Percentiles rank a stretch among this genome's conserved stretches.
Conservation (phyloP, 2,888 invertebrate genomes). For the Fabriciana adippe region DNA sequence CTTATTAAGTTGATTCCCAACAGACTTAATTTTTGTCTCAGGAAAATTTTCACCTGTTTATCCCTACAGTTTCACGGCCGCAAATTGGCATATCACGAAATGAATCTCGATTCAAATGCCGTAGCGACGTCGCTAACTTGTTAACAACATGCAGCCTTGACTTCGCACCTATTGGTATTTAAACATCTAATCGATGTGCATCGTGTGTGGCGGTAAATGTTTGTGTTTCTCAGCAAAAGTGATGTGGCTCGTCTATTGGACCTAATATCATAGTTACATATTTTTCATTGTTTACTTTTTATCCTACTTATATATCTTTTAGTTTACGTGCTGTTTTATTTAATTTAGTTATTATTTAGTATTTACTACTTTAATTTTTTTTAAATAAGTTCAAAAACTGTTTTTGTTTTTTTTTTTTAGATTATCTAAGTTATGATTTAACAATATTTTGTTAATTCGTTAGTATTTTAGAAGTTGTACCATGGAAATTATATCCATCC, state of each 20-base stretch:
- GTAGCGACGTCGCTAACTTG: constrained; percentile 47
- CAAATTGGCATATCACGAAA: constrained; percentile 65
- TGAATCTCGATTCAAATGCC: constrained; percentile 53
- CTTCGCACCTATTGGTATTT: constrained; percentile 59
- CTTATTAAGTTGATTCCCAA: neutral
- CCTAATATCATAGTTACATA: constrained; percentile 3
- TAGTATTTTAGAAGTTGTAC: neutral
- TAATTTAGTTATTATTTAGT: too few relatives aligned
- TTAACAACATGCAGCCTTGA: constrained; percentile 51
- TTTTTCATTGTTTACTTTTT: neutral
- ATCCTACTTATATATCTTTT: too few relatives aligned
- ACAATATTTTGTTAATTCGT: neutral
- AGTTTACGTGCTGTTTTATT: too few relatives aligned
- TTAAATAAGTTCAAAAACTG: too few relatives aligned
- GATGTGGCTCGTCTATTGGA: constrained; percentile 10
- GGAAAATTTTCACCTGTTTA: constrained; percentile 14
- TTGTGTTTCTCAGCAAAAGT: constrained; percentile 33
- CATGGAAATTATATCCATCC: constrained; percentile 1
- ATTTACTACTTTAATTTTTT: too few relatives aligned
- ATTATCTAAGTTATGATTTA: neutral
- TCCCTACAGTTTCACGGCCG: constrained; percentile 43
- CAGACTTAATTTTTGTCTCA: neutral
- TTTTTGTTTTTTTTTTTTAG: neutral
- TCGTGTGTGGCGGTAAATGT: constrained; percentile 37
- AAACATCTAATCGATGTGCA: constrained; percentile 39